These are phyloP conservation scores for Drosophila virilis DNA, from an alignment of 1,140 invertebrate genomes.

Conservation along the genomic window DNA sequence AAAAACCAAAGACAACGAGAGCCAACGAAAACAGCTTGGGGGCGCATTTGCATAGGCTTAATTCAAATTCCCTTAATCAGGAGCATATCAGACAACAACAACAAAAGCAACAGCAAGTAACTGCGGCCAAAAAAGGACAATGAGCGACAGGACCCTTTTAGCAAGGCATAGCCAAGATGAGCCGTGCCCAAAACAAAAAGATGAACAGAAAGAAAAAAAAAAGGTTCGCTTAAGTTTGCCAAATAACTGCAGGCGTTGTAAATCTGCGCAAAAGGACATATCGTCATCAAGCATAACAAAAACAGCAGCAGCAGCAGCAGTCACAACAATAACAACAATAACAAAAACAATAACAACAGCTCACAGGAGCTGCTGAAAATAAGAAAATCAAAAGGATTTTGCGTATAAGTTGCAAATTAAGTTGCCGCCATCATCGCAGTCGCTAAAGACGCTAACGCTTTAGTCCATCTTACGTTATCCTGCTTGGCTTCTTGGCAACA, in stretches of 20 bases:
- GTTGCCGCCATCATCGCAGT: conserved; percentile 45
- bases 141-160: conserved; percentile 64
- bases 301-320: conserved; percentile 22
- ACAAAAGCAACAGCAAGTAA: neutral
- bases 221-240: conserved; percentile 74
- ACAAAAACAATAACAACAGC: neutral
- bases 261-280: conserved; percentile 54
- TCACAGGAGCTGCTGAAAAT: conserved; percentile 42
- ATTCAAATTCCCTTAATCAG: conserved; percentile 81
- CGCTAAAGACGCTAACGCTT: conserved; percentile 27
- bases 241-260: conserved; percentile 76
- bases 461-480: conserved; percentile 69
- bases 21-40: conserved; percentile 52
- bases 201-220: conserved; percentile 36
- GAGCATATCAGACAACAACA: conserved; percentile 56
- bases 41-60: conserved; percentile 81
- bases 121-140: conserved; percentile 64
- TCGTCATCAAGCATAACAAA: conserved; percentile 42
- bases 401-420: conserved; percentile 82
- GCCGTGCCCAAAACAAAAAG: conserved; percentile 16
- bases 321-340: conserved; percentile 1
- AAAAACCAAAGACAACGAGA: conserved; percentile 15
- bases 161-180: conserved; percentile 48
- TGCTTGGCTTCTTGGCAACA: conserved; percentile 52
- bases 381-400: conserved; percentile 81